Conservation (phyloP, 2,113 vertebrate genomes). For the Gallinago paraguaiae region DNA sequence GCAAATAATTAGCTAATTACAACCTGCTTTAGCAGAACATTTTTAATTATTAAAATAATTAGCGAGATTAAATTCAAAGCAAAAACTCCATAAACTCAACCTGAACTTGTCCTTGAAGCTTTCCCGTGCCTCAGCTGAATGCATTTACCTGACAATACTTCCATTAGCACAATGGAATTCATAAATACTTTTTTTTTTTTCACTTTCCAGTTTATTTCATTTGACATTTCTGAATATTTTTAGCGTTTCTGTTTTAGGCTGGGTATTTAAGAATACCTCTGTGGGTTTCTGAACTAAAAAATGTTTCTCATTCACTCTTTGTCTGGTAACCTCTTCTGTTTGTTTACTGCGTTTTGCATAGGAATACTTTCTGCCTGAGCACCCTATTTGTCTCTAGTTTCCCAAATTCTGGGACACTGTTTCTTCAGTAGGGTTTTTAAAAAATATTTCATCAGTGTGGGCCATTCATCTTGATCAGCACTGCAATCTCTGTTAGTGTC, state of each 20-base stretch:
- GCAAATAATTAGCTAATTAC: constrained; percentile 74
- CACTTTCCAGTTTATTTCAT: not conserved
- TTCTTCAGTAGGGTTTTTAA: not conserved
- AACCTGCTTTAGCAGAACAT: constrained; percentile 65
- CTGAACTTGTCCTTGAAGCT: constrained; percentile 70
- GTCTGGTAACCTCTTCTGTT: not conserved
- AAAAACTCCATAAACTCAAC: constrained; percentile 53
- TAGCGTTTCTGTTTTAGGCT: not conserved
- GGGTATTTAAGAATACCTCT: not conserved
- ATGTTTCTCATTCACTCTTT: not conserved
- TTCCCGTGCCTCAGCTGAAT: constrained; percentile 59
- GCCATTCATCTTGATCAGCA: not conserved
- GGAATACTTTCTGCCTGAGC: not conserved
- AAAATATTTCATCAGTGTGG: not conserved
- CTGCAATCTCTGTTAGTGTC: not conserved
- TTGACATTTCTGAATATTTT: not conserved
- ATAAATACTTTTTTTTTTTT: not conserved
- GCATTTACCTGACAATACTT: constrained; percentile 48
- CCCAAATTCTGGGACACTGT: not conserved
- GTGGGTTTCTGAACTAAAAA: not conserved
- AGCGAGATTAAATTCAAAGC: constrained; percentile 64
- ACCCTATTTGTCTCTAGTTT: not conserved
- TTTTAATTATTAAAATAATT: constrained; percentile 79
- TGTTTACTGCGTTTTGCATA: not conserved
- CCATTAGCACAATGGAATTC: constrained; percentile 22